A percentile compares a stretch with the other conserved stretches of the same genome.
phyloP scores from a whole-genome alignment of 2,797 vertebrate genomes.

The Meriones psammophilus region DNA sequence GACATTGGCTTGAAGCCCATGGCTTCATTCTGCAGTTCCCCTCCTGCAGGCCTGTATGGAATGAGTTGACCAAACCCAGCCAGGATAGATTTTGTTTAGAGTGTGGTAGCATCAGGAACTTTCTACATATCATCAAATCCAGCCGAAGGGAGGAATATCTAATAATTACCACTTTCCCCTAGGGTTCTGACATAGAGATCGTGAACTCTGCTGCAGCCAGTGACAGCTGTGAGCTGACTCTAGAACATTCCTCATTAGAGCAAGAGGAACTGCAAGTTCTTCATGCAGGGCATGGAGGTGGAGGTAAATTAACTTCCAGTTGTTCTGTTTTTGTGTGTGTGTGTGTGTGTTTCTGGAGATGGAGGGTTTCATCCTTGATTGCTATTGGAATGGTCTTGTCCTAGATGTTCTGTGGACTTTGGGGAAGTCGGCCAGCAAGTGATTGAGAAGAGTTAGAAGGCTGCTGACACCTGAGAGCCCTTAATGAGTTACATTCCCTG shows the following conservation, averaged over 20 bases:
- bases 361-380: background rate
- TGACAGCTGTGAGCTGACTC: constrained; percentile 80
- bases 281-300: constrained; percentile 83
- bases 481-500: constrained; percentile 2
- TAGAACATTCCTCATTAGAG: constrained; percentile 82
- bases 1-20: background rate
- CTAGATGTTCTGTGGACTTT: constrained; percentile 4
- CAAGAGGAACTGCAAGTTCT: constrained; percentile 85
- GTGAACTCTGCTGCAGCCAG: constrained; percentile 87
- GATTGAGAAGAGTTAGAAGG: background rate
- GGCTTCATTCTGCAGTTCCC: background rate
- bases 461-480: background rate
- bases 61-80: background rate
- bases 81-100: background rate
- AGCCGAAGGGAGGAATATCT: background rate
- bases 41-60: background rate
- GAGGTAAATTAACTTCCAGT: background rate
- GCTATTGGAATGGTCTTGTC: background rate
- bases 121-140: background rate
- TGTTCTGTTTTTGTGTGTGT: background rate
- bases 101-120: constrained; percentile 5
- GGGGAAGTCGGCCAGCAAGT: background rate
- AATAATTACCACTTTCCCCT: constrained; percentile 38
- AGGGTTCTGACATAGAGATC: constrained; percentile 97
- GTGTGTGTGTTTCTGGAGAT: background rate